Conservation (phyloP, 2,113 vertebrate species). For the Gopherus flavomarginatus region DNA sequence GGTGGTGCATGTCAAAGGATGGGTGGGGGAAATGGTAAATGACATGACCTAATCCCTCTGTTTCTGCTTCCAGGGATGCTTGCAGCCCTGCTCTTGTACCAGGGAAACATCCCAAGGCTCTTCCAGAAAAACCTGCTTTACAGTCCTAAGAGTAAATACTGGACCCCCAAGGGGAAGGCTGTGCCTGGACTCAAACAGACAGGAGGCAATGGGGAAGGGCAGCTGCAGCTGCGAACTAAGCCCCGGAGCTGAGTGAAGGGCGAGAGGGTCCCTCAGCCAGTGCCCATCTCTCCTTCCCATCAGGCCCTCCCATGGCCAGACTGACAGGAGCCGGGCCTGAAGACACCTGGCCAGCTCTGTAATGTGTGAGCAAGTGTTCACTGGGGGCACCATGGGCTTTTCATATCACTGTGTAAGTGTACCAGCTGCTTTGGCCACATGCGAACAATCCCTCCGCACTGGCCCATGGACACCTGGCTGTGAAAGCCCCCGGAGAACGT, state of each 20-base stretch:
- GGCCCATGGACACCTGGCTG: neutral
- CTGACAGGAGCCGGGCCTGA: neutral
- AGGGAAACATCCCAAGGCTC: conserved; percentile 87
- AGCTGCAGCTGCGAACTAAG: neutral
- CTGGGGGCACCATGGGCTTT: neutral
- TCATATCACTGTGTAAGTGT: fast-evolving
- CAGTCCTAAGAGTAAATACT: conserved; percentile 84
- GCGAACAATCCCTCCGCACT: neutral
- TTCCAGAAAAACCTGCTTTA: conserved; percentile 91
- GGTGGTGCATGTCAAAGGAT: fast-evolving
- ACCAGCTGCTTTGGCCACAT: fast-evolving
- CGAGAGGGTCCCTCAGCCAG: fast-evolving
- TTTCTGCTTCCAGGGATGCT: conserved; percentile 83
- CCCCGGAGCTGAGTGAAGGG: fast-evolving
- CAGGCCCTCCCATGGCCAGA: neutral
- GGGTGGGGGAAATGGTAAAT: fast-evolving
- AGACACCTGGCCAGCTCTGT: neutral
- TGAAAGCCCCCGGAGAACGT: neutral
- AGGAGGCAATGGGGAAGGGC: neutral
- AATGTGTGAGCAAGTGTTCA: neutral
- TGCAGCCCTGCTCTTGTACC: conserved; percentile 84
- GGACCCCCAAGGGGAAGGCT: conserved; percentile 78
- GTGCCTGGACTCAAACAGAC: fast-evolving
- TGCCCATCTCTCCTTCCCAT: too few species aligned
- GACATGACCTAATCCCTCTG: neutral